Conservation (phyloP, 2,888 invertebrate species). For the Mellilla xanthometata region DNA sequence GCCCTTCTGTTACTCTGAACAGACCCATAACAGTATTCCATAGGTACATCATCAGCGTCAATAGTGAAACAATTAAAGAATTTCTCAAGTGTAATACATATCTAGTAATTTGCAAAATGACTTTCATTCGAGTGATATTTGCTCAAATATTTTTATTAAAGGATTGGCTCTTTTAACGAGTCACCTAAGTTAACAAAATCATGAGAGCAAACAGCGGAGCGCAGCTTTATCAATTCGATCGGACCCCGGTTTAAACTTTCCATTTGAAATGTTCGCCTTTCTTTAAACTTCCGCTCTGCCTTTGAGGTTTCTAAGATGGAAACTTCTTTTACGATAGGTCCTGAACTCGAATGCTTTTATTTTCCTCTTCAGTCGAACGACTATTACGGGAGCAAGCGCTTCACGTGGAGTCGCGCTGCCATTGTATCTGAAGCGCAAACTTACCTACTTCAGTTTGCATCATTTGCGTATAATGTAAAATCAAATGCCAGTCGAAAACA, state of each 20-base stretch:
- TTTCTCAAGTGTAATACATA: too few species aligned
- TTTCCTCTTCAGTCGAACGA: slow-evolving; percentile 38
- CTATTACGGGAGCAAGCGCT: slow-evolving; percentile 33
- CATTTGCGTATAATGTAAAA: slow-evolving; percentile 28
- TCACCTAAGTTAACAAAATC: slow-evolving; percentile 48
- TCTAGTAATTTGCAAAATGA: too few species aligned
- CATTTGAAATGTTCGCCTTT: slow-evolving; percentile 61
- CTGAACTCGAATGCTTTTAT: slow-evolving; percentile 47
- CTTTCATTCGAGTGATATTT: too few species aligned
- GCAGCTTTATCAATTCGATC: slow-evolving; percentile 56
- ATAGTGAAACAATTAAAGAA: too few species aligned
- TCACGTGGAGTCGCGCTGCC: slow-evolving; percentile 6
- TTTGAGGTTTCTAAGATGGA: slow-evolving; percentile 68
- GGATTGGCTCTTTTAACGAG: slow-evolving; percentile 19
- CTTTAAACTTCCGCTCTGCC: slow-evolving; percentile 64
- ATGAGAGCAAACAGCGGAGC: slow-evolving; percentile 37
- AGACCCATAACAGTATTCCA: too few species aligned
- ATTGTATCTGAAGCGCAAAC: slow-evolving; percentile 21
- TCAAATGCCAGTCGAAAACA: slow-evolving; percentile 21
- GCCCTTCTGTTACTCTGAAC: too few species aligned
- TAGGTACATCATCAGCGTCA: too few species aligned
- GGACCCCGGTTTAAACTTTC: slow-evolving; percentile 58
- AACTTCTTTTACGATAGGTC: slow-evolving; percentile 57
- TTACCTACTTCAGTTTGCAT: slow-evolving; percentile 9
- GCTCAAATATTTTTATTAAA: too few species aligned